phyloP scores from a whole-genome alignment of 2,888 invertebrate species.

The Thyatira batis region DNA sequence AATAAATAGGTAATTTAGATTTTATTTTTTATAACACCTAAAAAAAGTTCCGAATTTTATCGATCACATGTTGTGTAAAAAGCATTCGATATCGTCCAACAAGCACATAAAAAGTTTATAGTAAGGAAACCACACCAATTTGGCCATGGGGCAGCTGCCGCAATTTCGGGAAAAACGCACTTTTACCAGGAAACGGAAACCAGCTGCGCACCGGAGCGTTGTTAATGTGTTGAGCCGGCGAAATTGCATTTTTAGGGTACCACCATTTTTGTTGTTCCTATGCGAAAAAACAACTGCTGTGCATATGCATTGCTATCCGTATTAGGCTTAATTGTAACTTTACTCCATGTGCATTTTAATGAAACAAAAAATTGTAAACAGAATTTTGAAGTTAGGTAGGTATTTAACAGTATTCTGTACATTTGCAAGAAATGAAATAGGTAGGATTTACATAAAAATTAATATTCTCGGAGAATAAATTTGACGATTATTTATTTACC shows the following conservation, averaged over 20 bases:
- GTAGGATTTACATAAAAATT: no score
- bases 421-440: no score
- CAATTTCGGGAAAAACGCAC: conserved; percentile 74
- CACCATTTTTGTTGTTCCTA: conserved; percentile 53
- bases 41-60: no score
- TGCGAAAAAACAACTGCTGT: conserved; percentile 27
- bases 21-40: no score
- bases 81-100: background rate
- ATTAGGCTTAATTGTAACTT: conserved; percentile 7
- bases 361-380: no score
- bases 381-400: no score
- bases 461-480: no score
- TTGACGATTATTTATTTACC: no score
- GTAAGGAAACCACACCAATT: conserved; percentile 47
- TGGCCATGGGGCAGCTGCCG: conserved; percentile 43
- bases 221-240: conserved; percentile 68
- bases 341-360: conserved; percentile 11
- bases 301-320: conserved; percentile 10
- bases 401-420: no score
- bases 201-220: conserved; percentile 70
- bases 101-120: conserved; percentile 26
- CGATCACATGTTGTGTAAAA: background rate
- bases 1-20: no score
- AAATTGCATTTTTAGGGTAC: conserved; percentile 79
- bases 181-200: conserved; percentile 77